phyloP scores from a whole-genome alignment of 2,888 invertebrate species.

The Amphipyra berbera region DNA sequence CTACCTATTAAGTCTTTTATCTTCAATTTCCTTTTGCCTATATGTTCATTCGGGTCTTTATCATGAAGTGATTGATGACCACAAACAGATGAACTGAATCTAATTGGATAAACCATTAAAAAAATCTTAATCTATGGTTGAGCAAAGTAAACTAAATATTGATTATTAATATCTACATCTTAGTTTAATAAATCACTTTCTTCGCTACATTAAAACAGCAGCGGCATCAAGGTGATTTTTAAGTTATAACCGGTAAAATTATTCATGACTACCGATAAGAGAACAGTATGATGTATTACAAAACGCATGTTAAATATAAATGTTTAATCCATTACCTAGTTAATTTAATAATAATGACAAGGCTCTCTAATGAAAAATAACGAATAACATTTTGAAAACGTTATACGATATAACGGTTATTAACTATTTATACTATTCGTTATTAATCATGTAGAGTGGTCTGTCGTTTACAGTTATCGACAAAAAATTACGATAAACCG shows the following conservation, averaged over 20 bases:
- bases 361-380: constrained; percentile 33
- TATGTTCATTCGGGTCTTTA: too few relatives aligned
- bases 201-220: too few relatives aligned
- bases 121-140: too few relatives aligned
- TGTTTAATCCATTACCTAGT: constrained; percentile 33
- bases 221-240: constrained; percentile 22
- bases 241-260: constrained; percentile 6
- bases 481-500: constrained; percentile 29
- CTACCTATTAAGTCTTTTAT: too few relatives aligned
- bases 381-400: constrained; percentile 38
- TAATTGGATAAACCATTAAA: too few relatives aligned
- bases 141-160: too few relatives aligned
- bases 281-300: constrained; percentile 33
- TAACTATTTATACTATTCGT: constrained; percentile 36
- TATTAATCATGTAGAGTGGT: constrained; percentile 56
- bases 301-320: not conserved
- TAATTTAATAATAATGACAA: constrained; percentile 34
- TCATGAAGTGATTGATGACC: too few relatives aligned
- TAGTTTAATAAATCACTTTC: too few relatives aligned
- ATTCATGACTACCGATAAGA: constrained; percentile 37
- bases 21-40: too few relatives aligned
- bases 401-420: constrained; percentile 51
- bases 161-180: too few relatives aligned
- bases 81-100: too few relatives aligned
- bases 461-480: constrained; percentile 52